Evolutionary conservation across 2,888 invertebrate genomes (phyloP), one percentile per base, ranked within the genome.

Genomic region (Palloptera scutellata): DNA sequence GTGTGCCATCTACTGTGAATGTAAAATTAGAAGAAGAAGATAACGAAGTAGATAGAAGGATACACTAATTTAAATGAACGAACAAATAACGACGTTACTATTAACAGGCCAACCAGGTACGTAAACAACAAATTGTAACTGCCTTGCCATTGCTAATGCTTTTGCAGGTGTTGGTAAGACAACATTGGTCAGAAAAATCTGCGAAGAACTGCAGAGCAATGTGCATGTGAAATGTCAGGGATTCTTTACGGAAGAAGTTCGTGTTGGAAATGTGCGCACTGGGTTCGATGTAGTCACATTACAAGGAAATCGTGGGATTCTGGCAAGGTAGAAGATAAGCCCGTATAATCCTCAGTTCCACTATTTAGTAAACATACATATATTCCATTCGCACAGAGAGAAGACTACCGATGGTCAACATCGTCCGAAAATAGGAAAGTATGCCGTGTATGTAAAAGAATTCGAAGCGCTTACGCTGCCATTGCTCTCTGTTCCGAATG

Each of bases 171-270:
- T 90, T 66, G 91, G 91, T 1, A 91, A 91, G 81, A 91, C 91
- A 2, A 91, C 91, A 0, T 74, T 90, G 54, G 84, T 90, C 0
- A 86, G 87, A 70, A 77, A 82, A n/a, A 73, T 82, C 30, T 76
- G 88, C 30, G 74, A 80, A 45, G 76, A 80, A 2, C 76, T 81
- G 53, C 72, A 80, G 48, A 57, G 53, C 15, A 55, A 43, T 13
- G 58, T 63, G 13, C 61, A 61, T 6, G 68, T 83, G 15, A 73
- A 75, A 1, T 74, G 84, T 9, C 75, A 80, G 64, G 91, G 91
- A 1, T 91, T 91, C 82, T 89, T 88, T 73, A 91, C 91, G 0
- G 89, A 91, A 79, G 91, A 91, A 83, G 78, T 89, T 0, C 82
- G 89, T 65, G 74, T 77, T 19, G 57, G 13, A 5, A 83, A 83